These are phyloP conservation scores for Anisognathus igniventris DNA, from an alignment of 2,797 vertebrate species.

Conservation along the genomic window DNA sequence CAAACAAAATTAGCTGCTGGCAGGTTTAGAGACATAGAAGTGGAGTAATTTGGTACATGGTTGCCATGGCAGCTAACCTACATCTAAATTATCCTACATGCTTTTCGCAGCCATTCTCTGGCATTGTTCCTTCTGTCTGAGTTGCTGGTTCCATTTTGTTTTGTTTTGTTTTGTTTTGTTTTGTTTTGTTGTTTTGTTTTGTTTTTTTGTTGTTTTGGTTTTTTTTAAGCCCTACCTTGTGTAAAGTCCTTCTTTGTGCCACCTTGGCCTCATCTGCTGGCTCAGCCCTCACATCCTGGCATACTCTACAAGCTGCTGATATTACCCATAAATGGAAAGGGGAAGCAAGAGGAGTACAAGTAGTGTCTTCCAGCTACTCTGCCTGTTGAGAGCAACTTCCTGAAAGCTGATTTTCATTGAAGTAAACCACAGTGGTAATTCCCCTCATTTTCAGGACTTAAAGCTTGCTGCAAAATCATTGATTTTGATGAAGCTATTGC, in stretches of 20 bases:
- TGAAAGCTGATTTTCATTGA: not conserved
- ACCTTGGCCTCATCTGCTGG: not conserved
- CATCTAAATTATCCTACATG: not conserved
- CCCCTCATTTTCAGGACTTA: not conserved
- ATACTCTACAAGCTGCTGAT: not conserved
- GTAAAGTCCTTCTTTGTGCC: not conserved
- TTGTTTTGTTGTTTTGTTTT: not conserved
- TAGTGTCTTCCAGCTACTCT: not conserved
- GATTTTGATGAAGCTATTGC: not conserved
- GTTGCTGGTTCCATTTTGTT: not conserved
- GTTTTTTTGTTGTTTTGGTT: not conserved
- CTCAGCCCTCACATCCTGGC: not conserved
- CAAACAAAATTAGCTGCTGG: slow-evolving; percentile 4
- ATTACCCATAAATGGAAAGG: not conserved
- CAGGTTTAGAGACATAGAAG: slow-evolving; percentile 1
- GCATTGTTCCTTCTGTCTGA: not conserved
- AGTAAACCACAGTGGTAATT: not conserved
- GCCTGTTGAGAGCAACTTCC: not conserved
- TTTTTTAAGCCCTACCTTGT: not conserved
- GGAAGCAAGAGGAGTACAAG: not conserved
- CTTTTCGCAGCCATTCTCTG: not conserved
- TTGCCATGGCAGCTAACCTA: slow-evolving; percentile 58
- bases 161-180: not conserved
- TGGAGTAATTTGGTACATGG: not conserved
- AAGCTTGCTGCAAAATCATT: not conserved